Conservation (phyloP, 2,113 vertebrate genomes). For the Chlamydotis undulata region DNA sequence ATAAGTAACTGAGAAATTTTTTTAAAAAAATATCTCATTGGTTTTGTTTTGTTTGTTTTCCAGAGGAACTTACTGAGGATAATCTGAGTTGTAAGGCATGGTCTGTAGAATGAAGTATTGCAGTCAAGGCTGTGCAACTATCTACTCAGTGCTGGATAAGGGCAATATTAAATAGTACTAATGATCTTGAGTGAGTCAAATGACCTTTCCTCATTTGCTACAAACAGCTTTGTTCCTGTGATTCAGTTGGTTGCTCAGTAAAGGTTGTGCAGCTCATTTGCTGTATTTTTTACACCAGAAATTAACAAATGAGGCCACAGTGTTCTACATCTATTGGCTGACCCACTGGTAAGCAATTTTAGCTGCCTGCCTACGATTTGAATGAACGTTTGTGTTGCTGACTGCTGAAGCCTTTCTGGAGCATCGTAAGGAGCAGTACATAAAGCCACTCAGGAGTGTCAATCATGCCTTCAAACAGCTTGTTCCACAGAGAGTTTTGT, state of each 20-base stretch:
- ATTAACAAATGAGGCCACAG: conserved; percentile 14
- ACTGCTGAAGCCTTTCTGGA: background rate
- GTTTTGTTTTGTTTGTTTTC: background rate
- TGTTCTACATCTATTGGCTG: background rate
- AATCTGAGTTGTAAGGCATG: background rate
- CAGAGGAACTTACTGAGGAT: background rate
- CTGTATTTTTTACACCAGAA: conserved; percentile 18
- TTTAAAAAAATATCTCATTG: background rate
- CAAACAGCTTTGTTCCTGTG: conserved; percentile 26
- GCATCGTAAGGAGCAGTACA: background rate
- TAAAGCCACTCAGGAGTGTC: background rate
- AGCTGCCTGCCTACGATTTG: background rate
- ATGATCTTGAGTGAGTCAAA: conserved; percentile 45
- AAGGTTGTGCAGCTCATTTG: conserved; percentile 17
- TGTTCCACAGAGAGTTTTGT: background rate
- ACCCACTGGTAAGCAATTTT: background rate
- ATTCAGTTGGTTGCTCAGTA: conserved; percentile 38
- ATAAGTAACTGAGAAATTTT: background rate
- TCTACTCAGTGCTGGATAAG: background rate
- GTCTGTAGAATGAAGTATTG: background rate
- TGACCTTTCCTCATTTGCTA: conserved; percentile 35
- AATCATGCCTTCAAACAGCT: background rate
- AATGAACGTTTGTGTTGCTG: background rate
- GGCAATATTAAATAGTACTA: background rate
- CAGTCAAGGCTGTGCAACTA: background rate